phyloP scores from a whole-genome alignment of 1,140 invertebrate genomes.

The Stenopsyche tienmushanensis region DNA sequence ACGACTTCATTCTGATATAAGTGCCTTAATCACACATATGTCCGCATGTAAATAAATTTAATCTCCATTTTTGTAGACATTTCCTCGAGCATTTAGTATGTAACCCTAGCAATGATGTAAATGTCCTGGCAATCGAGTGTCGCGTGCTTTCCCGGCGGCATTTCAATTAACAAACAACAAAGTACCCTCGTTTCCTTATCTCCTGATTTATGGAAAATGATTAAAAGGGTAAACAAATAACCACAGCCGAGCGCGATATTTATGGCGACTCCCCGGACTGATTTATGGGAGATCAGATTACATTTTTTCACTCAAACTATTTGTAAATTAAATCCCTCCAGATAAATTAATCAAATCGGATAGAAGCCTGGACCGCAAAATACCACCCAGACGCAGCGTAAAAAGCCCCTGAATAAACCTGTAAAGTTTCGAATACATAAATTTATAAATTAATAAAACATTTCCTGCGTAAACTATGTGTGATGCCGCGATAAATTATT shows the following conservation, averaged over 20 bases:
- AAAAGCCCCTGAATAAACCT: not conserved
- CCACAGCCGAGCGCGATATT: not conserved
- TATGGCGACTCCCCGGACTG: not conserved
- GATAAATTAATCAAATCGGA: not conserved
- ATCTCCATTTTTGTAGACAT: no score
- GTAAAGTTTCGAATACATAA: not conserved
- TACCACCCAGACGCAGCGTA: not conserved
- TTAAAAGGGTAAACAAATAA: slow-evolving; percentile 10
- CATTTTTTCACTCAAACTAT: slow-evolving; percentile 1
- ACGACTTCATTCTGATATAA: no score
- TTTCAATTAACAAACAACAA: slow-evolving; percentile 8
- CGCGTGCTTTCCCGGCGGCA: not conserved
- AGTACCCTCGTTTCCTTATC: slow-evolving; percentile 10
- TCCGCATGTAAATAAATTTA: no score
- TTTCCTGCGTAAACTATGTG: no score
- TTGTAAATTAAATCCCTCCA: slow-evolving; percentile 10
- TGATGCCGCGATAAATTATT: no score
- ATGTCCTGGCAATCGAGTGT: not conserved
- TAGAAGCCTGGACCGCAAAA: not conserved
- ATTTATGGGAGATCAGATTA: slow-evolving; percentile 11
- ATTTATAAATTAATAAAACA: not conserved
- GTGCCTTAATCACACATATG: no score
- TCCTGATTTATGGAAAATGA: slow-evolving; percentile 22
- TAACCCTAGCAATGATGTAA: no score
- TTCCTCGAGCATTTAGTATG: no score